phyloP scores from a whole-genome alignment of 2,113 vertebrate genomes.

The Propithecus coquereli region DNA sequence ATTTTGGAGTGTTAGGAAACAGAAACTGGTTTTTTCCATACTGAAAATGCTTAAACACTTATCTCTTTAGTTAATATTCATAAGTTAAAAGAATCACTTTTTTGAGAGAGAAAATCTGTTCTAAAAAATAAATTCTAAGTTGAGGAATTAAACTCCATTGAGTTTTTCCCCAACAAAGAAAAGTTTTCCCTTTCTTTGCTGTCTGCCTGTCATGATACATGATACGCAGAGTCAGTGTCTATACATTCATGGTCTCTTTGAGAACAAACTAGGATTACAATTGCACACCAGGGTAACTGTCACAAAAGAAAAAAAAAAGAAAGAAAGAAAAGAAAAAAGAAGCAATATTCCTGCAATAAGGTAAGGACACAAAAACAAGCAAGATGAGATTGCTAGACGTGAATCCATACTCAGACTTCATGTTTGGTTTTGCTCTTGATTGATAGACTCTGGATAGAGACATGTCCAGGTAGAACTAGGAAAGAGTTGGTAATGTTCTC shows the following conservation, averaged over 20 bases:
- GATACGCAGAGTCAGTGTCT: not conserved
- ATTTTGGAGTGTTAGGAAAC: not conserved
- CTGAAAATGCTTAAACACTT: not conserved
- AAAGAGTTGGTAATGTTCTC: not conserved
- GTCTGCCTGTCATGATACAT: not conserved
- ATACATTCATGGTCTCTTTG: not conserved
- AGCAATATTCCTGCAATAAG: not conserved
- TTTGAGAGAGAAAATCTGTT: not conserved
- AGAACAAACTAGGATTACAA: not conserved
- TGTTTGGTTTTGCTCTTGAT: not conserved
- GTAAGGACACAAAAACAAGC: not conserved
- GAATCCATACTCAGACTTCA: not conserved
- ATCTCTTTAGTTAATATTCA: not conserved
- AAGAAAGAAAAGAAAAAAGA: not conserved
- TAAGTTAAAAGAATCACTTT: not conserved
- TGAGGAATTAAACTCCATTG: not conserved
- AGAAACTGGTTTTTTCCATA: not conserved
- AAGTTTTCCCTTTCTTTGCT: not conserved
- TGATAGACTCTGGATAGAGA: not conserved
- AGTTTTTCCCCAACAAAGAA: not conserved
- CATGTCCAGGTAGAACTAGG: fast-evolving
- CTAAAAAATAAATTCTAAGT: not conserved
- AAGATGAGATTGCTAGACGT: not conserved
- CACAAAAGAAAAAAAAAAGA: not conserved
- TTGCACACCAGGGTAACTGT: not conserved